A percentile compares a stretch with the other conserved stretches of the same genome.
Evolutionary conservation across 2,113 vertebrate genomes (phyloP).

Genomic region (Mormoops blainvillei): DNA sequence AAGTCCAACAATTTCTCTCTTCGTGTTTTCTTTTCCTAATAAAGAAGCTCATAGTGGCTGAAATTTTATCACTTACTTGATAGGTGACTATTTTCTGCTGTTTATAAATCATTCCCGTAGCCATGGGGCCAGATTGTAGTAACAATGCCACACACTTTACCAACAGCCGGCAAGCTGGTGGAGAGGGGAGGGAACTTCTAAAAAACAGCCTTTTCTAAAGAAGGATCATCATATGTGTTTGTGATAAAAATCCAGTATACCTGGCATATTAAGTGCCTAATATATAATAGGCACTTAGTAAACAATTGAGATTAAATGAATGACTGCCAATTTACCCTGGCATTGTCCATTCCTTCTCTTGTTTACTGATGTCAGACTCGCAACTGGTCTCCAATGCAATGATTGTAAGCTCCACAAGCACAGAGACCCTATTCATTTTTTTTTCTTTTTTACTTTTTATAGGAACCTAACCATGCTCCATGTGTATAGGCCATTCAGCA

Average conservation of each 20-base stretch:
- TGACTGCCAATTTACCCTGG: not conserved
- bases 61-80: not conserved
- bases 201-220: not conserved
- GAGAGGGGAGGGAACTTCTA: not conserved
- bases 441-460: not conserved
- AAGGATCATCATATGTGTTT: not conserved
- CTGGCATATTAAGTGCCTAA: not conserved
- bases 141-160: not conserved
- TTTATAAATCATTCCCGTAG: not conserved
- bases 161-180: not conserved
- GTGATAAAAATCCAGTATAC: not conserved
- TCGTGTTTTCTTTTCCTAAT: not conserved
- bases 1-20: not conserved
- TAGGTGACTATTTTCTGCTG: not conserved
- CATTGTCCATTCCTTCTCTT: not conserved
- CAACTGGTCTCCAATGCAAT: not conserved
- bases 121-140: not conserved
- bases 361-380: not conserved
- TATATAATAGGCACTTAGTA: fast-evolving
- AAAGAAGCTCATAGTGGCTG: not conserved
- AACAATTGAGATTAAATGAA: not conserved
- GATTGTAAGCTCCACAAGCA: not conserved
- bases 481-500: not conserved
- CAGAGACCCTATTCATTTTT: not conserved
- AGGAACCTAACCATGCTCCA: no score